Base-by-base conservation (phyloP, 2,888 invertebrate genomes). In the Drosophila borealis region DNA sequence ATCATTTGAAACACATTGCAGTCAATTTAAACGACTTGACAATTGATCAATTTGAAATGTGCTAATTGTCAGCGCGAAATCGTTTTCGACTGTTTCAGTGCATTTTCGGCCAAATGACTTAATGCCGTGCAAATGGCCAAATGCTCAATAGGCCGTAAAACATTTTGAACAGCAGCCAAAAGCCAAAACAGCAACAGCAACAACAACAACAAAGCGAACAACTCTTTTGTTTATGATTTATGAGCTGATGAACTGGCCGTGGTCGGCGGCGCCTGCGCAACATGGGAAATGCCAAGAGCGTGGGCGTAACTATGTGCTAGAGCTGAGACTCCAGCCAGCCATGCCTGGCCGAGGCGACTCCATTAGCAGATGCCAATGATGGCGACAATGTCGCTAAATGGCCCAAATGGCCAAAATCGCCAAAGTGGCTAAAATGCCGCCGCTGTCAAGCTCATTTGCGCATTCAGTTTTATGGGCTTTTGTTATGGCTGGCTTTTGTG, bases 91-190 rank as follows among this genome's bases (percentile, higher is more conserved):
- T 62, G 64, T 72, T 75, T 62, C 51, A 60, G 14, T 57, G 37
- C 46, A 59, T 51, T 57, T 67, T 62, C 29, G 71, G 45, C 56
- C 73, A 64, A 48, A 48, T 68, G 70, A 59, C 65, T 72, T 77
- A 79, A 81, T 81, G 70, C 65, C 70, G 78, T 75, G 78, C 80
- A 70, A 81, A 83, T 78, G 75, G 70, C 72, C 61, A 72, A 70
- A 74, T 72, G 62, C 61, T 50, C 70, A 69, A 75, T 76, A 70
- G 63, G 53, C 76, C 69, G 70, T 76, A 76, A 76, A 73, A 55
- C 61, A 59, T 39, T 51, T 76, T 25, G 45, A 72, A 65, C 75
- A 72, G 72, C 74, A 75, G 75, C 72, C 72, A 71, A 49, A 76
- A 67, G 14, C 57, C 10, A 17, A 41, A 60, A 69, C 10, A 62